Percentiles rank a stretch among this genome's conserved stretches.
phyloP scores from a whole-genome alignment of 2,888 invertebrate genomes.

The Gonocerus acuteangulatus region DNA sequence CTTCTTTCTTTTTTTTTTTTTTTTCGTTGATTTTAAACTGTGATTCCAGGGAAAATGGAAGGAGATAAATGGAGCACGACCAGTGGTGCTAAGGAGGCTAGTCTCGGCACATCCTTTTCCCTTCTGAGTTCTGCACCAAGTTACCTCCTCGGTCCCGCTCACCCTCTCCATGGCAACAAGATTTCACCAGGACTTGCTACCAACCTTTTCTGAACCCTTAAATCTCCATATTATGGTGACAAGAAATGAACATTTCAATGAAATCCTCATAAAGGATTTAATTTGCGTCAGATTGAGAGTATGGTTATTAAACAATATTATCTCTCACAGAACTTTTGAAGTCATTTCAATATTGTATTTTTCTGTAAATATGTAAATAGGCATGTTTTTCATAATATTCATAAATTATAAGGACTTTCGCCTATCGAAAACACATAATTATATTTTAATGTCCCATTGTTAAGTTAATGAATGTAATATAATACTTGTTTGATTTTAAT shows the following conservation, averaged over 20 bases:
- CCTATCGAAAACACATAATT: constrained; percentile 2
- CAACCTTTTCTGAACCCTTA: constrained; percentile 39
- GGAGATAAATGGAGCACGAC: constrained; percentile 25
- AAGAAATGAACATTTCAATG: not conserved
- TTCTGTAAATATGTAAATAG: constrained; percentile 22
- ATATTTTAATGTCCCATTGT: constrained; percentile 19
- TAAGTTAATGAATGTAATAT: constrained; percentile 3
- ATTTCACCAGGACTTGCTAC: constrained; percentile 38
- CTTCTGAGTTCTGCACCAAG: constrained; percentile 37
- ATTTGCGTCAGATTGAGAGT: no score
- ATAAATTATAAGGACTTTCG: constrained; percentile 5
- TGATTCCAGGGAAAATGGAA: constrained; percentile 18
- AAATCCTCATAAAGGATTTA: no score
- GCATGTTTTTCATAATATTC: constrained; percentile 24
- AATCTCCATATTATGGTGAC: no score
- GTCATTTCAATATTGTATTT: constrained; percentile 1
- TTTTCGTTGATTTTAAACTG: no score
- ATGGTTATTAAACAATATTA: no score
- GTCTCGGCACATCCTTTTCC: constrained; percentile 33
- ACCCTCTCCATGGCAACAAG: constrained; percentile 39
- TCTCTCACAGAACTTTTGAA: no score
- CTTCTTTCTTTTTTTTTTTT: no score
- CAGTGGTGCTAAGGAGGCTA: constrained; percentile 15
- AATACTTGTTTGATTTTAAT: no score
- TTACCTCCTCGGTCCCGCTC: constrained; percentile 39